phyloP scores from a whole-genome alignment of 1,140 invertebrate genomes.

The Psilanteris sp. region DNA sequence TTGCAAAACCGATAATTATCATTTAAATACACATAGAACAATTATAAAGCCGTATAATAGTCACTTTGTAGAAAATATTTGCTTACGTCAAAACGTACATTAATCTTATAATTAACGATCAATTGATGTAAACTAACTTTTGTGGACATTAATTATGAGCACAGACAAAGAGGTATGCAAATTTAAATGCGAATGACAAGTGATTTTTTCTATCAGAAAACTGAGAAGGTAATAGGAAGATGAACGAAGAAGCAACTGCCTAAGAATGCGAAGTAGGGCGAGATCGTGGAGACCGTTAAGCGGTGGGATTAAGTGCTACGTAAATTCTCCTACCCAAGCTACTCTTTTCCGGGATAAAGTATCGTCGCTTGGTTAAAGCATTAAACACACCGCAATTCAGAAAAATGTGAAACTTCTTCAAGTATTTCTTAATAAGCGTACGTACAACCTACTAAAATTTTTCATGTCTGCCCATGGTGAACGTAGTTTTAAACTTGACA shows the following conservation, averaged over 20 bases:
- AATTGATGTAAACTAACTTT: too few relatives aligned
- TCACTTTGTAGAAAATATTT: too few relatives aligned
- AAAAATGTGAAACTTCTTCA: slow-evolving; percentile 53
- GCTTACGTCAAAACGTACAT: too few relatives aligned
- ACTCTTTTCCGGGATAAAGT: slow-evolving; percentile 71
- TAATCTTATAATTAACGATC: background rate
- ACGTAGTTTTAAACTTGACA: slow-evolving; percentile 11
- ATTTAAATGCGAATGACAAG: slow-evolving; percentile 25
- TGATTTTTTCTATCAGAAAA: slow-evolving; percentile 31
- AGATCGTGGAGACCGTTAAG: slow-evolving; percentile 75
- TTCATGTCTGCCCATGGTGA: background rate
- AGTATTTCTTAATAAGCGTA: slow-evolving; percentile 50
- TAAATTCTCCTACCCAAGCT: slow-evolving; percentile 71
- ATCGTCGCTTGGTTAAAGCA: slow-evolving; percentile 71
- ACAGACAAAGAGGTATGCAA: background rate
- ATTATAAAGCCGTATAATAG: too few relatives aligned
- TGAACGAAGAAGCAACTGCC: slow-evolving; percentile 55
- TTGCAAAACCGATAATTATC: too few relatives aligned
- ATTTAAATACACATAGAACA: too few relatives aligned
- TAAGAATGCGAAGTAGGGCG: slow-evolving; percentile 71
- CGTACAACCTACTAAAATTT: slow-evolving; percentile 15
- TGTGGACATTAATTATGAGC: too few relatives aligned
- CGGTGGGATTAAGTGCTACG: slow-evolving; percentile 77
- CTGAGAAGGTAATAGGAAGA: slow-evolving; percentile 35
- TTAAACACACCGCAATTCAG: slow-evolving; percentile 59